phyloP scores from a whole-genome alignment of 2,797 vertebrate species.

The Gymnocypris eckloni region DNA sequence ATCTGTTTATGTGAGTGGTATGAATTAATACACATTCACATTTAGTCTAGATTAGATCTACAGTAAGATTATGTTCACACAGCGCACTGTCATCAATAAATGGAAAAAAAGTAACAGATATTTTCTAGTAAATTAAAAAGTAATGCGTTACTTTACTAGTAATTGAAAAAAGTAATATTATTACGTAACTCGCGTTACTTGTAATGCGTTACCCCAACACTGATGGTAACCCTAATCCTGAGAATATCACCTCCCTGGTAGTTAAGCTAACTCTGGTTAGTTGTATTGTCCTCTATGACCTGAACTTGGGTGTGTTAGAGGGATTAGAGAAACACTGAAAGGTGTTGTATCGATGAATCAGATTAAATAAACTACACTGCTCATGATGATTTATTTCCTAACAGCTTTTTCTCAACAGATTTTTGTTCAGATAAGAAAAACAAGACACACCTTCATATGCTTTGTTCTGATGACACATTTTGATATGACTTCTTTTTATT shows the following conservation, averaged over 20 bases:
- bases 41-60: too few relatives aligned
- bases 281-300: background rate
- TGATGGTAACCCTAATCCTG: background rate
- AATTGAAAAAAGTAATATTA: too few relatives aligned
- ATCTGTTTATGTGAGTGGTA: too few relatives aligned
- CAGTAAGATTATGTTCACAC: too few relatives aligned
- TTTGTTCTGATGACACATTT: background rate
- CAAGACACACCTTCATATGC: background rate
- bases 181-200: too few relatives aligned
- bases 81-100: too few relatives aligned
- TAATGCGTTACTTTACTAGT: too few relatives aligned
- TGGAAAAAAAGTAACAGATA: too few relatives aligned
- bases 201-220: too few relatives aligned
- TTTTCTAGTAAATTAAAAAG: too few relatives aligned
- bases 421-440: background rate
- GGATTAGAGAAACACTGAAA: background rate
- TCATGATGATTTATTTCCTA: background rate
- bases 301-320: background rate
- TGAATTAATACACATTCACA: too few relatives aligned
- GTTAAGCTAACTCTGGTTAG: background rate
- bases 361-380: too few relatives aligned
- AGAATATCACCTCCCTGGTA: background rate
- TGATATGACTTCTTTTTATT: background rate
- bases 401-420: background rate
- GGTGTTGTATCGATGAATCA: background rate